Evolutionary conservation across 2,888 invertebrate genomes (phyloP).

Genomic region (Stenurella melanura): DNA sequence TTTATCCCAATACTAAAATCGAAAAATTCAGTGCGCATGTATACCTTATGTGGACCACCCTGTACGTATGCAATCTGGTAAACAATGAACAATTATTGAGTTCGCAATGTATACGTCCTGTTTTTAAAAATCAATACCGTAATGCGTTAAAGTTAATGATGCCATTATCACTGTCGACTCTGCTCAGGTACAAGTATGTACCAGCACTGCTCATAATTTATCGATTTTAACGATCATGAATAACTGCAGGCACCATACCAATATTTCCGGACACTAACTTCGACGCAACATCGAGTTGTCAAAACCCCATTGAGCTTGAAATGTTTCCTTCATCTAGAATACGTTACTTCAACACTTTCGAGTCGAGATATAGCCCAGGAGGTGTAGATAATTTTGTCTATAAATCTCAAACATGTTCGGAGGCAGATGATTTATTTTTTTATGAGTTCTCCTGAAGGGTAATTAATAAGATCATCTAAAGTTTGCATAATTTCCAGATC

Average conservation of each 20-base stretch:
- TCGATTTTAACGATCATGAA: background rate
- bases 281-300: constrained; percentile 8
- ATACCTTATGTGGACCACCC: background rate
- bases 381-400: too few species aligned
- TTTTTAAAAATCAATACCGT: background rate
- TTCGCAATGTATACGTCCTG: background rate
- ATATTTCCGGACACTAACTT: background rate
- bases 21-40: too few species aligned
- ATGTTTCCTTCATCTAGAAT: constrained; percentile 14
- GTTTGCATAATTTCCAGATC: too few species aligned
- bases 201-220: background rate
- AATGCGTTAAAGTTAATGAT: background rate
- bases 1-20: too few species aligned
- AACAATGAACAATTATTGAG: background rate
- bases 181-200: background rate
- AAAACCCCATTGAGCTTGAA: constrained; percentile 14
- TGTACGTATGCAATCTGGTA: background rate
- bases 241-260: constrained; percentile 1
- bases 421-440: too few species aligned
- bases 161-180: background rate
- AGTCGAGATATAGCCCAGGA: background rate
- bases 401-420: too few species aligned
- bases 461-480: too few species aligned
- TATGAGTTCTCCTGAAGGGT: too few species aligned
- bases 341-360: constrained; percentile 2